phyloP scores from a whole-genome alignment of 37 sponge, comb jelly and placozoan species.

The Chondrosia reniformis region DNA sequence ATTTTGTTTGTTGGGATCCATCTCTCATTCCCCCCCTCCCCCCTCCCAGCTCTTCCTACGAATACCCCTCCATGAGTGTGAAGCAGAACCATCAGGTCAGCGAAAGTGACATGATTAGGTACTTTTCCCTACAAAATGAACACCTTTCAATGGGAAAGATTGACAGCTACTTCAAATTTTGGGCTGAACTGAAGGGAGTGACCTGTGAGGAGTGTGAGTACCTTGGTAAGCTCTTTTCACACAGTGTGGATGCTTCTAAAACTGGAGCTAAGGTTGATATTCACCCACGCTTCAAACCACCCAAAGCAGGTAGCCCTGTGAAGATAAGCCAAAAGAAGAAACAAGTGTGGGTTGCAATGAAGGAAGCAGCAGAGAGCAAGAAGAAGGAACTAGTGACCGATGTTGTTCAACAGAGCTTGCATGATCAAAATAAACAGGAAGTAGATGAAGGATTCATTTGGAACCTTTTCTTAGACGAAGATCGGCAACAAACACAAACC shows the following conservation, averaged over 20 bases:
- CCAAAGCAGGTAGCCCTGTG: background rate
- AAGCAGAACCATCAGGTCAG: background rate
- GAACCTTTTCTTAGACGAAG: slow-evolving; percentile 21
- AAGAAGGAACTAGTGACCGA: slow-evolving; percentile 22
- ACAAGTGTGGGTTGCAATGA: slow-evolving; percentile 68
- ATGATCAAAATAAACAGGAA: background rate
- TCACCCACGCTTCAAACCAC: slow-evolving; percentile 42
- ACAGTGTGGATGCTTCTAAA: slow-evolving; percentile 71
- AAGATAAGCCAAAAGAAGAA: background rate
- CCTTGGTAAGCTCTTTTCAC: slow-evolving; percentile 57
- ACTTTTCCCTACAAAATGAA: slow-evolving; percentile 55
- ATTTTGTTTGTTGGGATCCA: slow-evolving; percentile 77
- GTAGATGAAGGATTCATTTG: slow-evolving; percentile 56
- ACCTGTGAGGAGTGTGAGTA: slow-evolving; percentile 46
- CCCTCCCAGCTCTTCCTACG: slow-evolving; percentile 62
- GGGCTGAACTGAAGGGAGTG: slow-evolving; percentile 61
- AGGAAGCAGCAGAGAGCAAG: slow-evolving; percentile 28
- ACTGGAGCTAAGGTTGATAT: slow-evolving; percentile 55
- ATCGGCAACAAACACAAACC: background rate
- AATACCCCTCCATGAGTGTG: slow-evolving; percentile 51
- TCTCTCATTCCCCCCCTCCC: slow-evolving; percentile 37
- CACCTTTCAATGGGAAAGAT: slow-evolving; percentile 40
- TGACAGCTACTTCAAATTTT: slow-evolving; percentile 56
- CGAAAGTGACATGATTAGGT: slow-evolving; percentile 31
- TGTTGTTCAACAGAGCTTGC: background rate